These are phyloP conservation scores for Burhinus bistriatus DNA, from an alignment of 2,113 vertebrate genomes.

Conservation along the genomic window DNA sequence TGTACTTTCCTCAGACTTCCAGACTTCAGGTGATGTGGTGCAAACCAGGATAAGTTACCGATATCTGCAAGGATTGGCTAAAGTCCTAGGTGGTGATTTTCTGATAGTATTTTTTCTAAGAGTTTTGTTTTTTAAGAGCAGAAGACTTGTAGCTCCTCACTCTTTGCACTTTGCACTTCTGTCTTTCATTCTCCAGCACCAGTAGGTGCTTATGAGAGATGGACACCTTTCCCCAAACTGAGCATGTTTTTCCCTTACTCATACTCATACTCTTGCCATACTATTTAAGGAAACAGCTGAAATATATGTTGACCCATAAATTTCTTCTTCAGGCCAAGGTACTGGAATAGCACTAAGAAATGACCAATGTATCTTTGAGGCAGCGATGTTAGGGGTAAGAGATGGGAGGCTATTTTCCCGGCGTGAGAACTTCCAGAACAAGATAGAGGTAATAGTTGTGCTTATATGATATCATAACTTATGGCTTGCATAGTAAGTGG, in stretches of 20 bases:
- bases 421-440: not conserved
- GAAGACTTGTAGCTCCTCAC: not conserved
- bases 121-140: not conserved
- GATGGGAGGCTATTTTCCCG: not conserved
- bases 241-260: not conserved
- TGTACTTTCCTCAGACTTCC: constrained; percentile 10
- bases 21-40: not conserved
- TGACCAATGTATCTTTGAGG: not conserved
- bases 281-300: not conserved
- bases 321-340: not conserved
- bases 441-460: not conserved
- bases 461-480: not conserved
- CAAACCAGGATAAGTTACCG: not conserved
- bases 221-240: not conserved
- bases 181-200: not conserved
- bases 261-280: not conserved
- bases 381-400: not conserved
- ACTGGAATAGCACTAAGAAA: not conserved
- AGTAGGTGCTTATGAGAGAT: not conserved
- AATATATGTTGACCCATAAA: not conserved
- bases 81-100: not conserved
- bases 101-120: not conserved
- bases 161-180: not conserved
- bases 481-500: constrained; percentile 19
- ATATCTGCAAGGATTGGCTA: not conserved